Evolutionary conservation across 2,888 invertebrate species (phyloP), one percentile per base, ranked within the genome.

Genomic region (Lepetodrilus schrolli): DNA sequence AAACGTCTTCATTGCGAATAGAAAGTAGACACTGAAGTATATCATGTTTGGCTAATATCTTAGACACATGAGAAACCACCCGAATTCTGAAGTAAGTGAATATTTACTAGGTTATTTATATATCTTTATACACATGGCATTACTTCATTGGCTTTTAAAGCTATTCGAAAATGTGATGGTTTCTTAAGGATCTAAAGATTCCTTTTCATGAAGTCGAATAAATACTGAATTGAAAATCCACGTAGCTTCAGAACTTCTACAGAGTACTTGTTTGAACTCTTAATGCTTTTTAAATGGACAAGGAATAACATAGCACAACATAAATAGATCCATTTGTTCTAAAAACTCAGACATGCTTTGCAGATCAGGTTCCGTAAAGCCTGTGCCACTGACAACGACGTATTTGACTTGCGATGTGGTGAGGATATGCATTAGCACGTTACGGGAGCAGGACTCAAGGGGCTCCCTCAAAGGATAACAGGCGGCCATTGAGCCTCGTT

Each of bases 351-450:
- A 17, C n/a, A 17, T 2, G 17, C 10, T 43, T 43, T 43, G 17
- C 43, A 43, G 43, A 17, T 43, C 17, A 4, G 7, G 17, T 2
- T 43, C 5, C 43, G 34, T 58, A 58, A 58, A 30, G 30, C 23
- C 17, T 30, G 30, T n/a, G 30, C 26, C 7, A 58, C 17, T 26
- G 58, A 17, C 58, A 58, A 30, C 26, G 23, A 30, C 17, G 34
- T 58, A 30, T 58, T 23, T 58, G 30, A 26, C 26, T 13, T 58
- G 58, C 34, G 7, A 58, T 58, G 26, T 58, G 26, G 26, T 17
- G 3, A 58, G 58, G 58, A 58, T 58, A 58, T 58, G 58, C 58
- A 58, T 58, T 58, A 58, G 58, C 58, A 58, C 58, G 58, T 3
- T 34, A 30, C 10, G 17, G 58, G 17, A 30, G 7, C 26, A 7